Conservation (phyloP, 2,888 invertebrate species). For the Aspidapion aeneum region DNA sequence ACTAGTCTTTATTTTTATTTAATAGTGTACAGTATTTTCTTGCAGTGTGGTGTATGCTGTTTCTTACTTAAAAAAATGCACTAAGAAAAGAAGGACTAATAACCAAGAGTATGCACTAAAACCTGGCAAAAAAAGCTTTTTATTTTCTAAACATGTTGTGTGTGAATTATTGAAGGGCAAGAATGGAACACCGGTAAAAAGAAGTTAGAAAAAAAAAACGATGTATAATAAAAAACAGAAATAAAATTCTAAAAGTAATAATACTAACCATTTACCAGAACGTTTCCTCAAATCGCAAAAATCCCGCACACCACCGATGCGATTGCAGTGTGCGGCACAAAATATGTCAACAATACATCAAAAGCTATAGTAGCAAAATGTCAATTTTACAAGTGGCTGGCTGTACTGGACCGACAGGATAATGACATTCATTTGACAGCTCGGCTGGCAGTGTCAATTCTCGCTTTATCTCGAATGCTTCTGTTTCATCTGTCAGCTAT, state of each 20-base stretch:
- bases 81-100: too few species aligned
- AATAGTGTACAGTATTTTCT: too few species aligned
- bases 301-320: not conserved
- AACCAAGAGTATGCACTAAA: too few species aligned
- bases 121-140: too few species aligned
- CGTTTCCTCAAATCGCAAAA: not conserved
- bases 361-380: slow-evolving; percentile 38
- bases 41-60: too few species aligned
- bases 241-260: not conserved
- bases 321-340: not conserved
- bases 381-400: slow-evolving; percentile 34
- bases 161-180: too few species aligned
- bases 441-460: slow-evolving; percentile 14
- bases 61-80: too few species aligned
- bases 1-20: too few species aligned
- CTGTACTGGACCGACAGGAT: slow-evolving; percentile 43
- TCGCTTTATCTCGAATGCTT: not conserved
- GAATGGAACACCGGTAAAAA: too few species aligned
- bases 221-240: not conserved
- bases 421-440: slow-evolving; percentile 42
- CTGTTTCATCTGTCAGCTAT: not conserved
- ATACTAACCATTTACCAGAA: not conserved
- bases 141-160: too few species aligned
- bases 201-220: too few species aligned
- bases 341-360: not conserved